phyloP scores from a whole-genome alignment of 2,888 invertebrate genomes.

The Chouioia cunea region DNA sequence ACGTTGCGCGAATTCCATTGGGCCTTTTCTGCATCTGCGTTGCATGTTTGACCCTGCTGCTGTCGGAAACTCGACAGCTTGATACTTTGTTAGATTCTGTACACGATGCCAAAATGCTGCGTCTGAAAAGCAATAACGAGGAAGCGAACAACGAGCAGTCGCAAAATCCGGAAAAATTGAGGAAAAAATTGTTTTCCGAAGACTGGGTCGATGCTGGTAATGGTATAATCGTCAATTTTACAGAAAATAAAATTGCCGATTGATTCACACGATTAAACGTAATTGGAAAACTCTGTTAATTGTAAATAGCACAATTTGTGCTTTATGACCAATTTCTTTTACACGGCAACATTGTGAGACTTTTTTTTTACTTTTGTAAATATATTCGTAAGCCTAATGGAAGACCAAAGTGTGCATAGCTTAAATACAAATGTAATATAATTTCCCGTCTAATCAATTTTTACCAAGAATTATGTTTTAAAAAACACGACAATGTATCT shows the following conservation, averaged over 20 bases:
- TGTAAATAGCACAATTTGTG: constrained; percentile 11
- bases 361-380: constrained; percentile 38
- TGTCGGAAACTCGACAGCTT: constrained; percentile 57
- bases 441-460: constrained; percentile 7
- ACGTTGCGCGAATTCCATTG: constrained; percentile 35
- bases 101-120: constrained; percentile 49
- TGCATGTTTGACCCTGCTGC: constrained; percentile 52
- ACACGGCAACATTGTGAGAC: constrained; percentile 24
- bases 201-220: constrained; percentile 65
- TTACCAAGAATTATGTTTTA: constrained; percentile 1
- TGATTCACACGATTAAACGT: constrained; percentile 15
- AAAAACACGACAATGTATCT: background rate
- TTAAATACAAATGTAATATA: constrained; percentile 46
- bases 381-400: constrained; percentile 38
- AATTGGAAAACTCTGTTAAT: background rate
- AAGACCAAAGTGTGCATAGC: constrained; percentile 47
- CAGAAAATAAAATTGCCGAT: constrained; percentile 34
- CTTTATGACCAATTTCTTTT: background rate
- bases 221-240: constrained; percentile 63
- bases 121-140: constrained; percentile 21
- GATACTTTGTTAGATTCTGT: constrained; percentile 57
- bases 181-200: constrained; percentile 62
- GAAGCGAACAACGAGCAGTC: constrained; percentile 32
- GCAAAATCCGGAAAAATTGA: constrained; percentile 55
- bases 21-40: constrained; percentile 56